Conservation (phyloP, 2,797 vertebrate genomes). For the Bradypodion ventrale region DNA sequence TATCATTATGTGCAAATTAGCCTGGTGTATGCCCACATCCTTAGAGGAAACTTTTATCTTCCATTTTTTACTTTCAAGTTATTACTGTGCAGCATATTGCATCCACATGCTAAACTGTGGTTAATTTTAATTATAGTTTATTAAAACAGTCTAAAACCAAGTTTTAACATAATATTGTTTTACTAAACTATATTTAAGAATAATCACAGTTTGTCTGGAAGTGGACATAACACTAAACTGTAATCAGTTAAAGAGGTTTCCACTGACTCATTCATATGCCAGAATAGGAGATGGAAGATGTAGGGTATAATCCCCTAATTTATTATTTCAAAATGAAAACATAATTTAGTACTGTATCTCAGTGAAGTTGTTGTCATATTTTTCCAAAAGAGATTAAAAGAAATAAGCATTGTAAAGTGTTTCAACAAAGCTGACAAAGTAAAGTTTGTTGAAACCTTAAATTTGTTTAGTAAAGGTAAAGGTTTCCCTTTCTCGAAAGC, state of each 20-base stretch:
- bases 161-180: background rate
- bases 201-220: background rate
- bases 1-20: background rate
- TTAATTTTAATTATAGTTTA: background rate
- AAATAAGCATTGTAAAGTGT: background rate
- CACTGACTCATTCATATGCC: background rate
- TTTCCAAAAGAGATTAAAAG: constrained; percentile 27
- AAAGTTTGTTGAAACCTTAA: background rate
- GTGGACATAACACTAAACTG: background rate
- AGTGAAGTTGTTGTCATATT: background rate
- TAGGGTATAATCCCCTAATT: background rate
- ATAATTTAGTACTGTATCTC: background rate
- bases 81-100: background rate
- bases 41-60: background rate
- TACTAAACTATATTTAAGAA: background rate
- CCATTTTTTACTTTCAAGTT: background rate
- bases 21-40: too few species aligned
- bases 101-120: background rate
- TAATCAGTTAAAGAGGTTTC: background rate
- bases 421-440: constrained; percentile 28
- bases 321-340: background rate
- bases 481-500: too few species aligned
- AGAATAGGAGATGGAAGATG: background rate
- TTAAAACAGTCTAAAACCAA: background rate
- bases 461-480: too few species aligned